Evolutionary conservation across 2,113 vertebrate species (phyloP).

Genomic region (Tretioscincus oriximinensis): DNA sequence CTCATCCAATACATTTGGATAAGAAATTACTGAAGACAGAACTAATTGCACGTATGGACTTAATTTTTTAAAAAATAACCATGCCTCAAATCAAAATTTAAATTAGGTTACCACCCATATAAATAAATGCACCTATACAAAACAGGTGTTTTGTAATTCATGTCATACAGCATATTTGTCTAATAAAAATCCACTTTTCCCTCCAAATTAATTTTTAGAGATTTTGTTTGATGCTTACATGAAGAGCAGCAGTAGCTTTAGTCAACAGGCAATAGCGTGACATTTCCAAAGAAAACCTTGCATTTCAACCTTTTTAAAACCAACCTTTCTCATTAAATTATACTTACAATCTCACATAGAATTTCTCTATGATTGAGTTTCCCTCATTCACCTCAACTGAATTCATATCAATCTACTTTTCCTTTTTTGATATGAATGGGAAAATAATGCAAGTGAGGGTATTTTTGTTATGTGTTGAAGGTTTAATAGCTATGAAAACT

Average conservation of each 20-base stretch:
- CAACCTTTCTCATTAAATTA: neutral
- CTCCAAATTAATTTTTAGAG: neutral
- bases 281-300: neutral
- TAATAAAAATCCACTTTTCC: neutral
- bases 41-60: neutral
- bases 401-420: neutral
- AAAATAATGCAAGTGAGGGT: neutral
- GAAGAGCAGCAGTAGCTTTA: neutral
- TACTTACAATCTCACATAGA: neutral
- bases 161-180: neutral
- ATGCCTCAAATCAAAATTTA: neutral
- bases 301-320: neutral
- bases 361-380: neutral
- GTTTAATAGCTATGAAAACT: neutral
- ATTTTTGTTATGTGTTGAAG: neutral
- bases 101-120: neutral
- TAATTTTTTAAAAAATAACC: neutral
- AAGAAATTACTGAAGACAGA: conserved; percentile 10
- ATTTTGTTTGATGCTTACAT: neutral
- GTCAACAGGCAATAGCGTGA: neutral
- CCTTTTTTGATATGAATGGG: neutral
- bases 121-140: neutral
- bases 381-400: neutral
- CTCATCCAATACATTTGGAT: neutral
- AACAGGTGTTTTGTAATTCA: neutral